Evolutionary conservation across 2,888 invertebrate species (phyloP).

Genomic region (Chymomyza procnemis): DNA sequence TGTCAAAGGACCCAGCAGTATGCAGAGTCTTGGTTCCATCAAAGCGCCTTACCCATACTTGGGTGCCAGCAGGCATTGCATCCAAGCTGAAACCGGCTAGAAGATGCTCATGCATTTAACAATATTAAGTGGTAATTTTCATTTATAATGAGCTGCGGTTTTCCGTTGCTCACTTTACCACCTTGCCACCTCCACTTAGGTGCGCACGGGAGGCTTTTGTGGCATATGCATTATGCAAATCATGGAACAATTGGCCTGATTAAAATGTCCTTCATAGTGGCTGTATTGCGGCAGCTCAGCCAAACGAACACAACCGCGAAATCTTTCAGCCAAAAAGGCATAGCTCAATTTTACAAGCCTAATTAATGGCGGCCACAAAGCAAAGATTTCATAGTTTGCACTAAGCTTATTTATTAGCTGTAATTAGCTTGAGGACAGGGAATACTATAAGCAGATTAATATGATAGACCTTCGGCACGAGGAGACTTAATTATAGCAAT

Average conservation of each 20-base stretch:
- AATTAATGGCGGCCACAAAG: constrained; percentile 50
- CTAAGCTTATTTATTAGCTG: not conserved
- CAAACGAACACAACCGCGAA: constrained; percentile 40
- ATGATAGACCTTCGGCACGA: too few relatives aligned
- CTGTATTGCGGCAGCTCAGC: constrained; percentile 6
- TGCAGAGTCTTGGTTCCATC: not conserved
- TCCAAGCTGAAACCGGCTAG: not conserved
- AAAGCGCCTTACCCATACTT: not conserved
- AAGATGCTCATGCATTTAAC: constrained; percentile 39
- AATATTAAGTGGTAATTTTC: constrained; percentile 68
- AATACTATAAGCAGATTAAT: not conserved
- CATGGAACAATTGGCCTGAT: constrained; percentile 66
- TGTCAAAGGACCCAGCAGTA: not conserved
- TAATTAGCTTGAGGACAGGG: not conserved
- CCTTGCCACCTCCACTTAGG: constrained; percentile 21
- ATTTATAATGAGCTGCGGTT: constrained; percentile 62
- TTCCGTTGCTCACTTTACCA: constrained; percentile 16
- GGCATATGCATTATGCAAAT: constrained; percentile 51
- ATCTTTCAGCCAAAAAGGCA: constrained; percentile 41
- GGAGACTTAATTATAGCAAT: too few relatives aligned
- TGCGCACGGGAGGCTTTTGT: not conserved
- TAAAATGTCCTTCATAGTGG: constrained; percentile 60
- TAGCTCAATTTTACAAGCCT: constrained; percentile 37
- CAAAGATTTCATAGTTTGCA: not conserved
- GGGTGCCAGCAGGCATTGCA: not conserved